These are phyloP conservation scores for Drosophila flavopinicola DNA, from an alignment of 2,888 invertebrate genomes.

Conservation along the genomic window DNA sequence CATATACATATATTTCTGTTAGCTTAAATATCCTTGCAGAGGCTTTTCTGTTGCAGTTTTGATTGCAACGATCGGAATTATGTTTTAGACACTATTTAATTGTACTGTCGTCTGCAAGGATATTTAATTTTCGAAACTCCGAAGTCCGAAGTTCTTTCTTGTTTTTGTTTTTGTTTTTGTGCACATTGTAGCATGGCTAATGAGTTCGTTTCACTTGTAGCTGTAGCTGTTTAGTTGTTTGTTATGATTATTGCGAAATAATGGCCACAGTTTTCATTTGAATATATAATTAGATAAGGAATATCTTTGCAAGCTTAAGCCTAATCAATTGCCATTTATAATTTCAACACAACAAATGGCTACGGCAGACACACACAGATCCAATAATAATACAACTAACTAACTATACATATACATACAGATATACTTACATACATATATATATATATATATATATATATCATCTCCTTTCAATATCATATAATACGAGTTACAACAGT, in stretches of 20 bases:
- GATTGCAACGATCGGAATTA: not conserved
- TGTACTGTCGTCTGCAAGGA: slow-evolving; percentile 15
- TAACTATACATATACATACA: slow-evolving; percentile 50
- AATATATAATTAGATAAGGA: slow-evolving; percentile 46
- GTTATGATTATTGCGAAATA: slow-evolving; percentile 22
- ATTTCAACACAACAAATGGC: slow-evolving; percentile 35
- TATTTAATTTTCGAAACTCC: slow-evolving; percentile 4
- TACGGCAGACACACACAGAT: slow-evolving; percentile 34
- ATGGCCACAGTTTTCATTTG: slow-evolving; percentile 43
- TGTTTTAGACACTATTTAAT: not conserved
- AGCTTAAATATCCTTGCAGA: slow-evolving; percentile 7
- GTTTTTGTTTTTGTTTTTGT: slow-evolving; percentile 43
- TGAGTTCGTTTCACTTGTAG: slow-evolving; percentile 35
- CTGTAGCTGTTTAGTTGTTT: slow-evolving; percentile 8
- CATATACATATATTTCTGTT: not conserved
- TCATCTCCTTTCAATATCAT: slow-evolving; percentile 37
- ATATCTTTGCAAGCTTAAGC: slow-evolving; percentile 49
- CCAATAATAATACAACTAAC: slow-evolving; percentile 38
- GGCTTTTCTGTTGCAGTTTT: not conserved
- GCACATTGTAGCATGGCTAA: slow-evolving; percentile 43
- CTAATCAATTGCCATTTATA: slow-evolving; percentile 24
- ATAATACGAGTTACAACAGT: slow-evolving; percentile 51
- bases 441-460: slow-evolving; percentile 39
- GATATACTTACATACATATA: slow-evolving; percentile 30
- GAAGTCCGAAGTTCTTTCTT: not conserved